phyloP scores from a whole-genome alignment of 2,888 invertebrate genomes.

The Piscicola geometra region DNA sequence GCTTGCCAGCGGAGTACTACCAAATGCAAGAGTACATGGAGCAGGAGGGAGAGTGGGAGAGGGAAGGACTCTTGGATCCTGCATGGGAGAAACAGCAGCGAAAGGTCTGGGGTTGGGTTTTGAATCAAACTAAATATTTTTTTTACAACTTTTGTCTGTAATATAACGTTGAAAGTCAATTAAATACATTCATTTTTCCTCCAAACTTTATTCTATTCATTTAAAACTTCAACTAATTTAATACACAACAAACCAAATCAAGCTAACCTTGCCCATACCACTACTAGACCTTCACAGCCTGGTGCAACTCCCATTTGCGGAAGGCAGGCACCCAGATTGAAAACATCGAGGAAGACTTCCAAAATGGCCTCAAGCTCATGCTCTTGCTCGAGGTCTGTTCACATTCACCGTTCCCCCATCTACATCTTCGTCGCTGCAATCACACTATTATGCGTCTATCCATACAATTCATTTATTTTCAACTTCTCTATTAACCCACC shows the following conservation, averaged over 20 bases:
- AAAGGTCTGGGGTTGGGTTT: constrained; percentile 73
- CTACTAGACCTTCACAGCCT: constrained; percentile 97
- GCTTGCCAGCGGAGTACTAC: constrained; percentile 32
- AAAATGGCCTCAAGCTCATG: constrained; percentile 98
- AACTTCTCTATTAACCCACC: constrained; percentile 62
- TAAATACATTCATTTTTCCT: not conserved
- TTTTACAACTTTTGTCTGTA: not conserved
- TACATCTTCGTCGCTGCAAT: no score
- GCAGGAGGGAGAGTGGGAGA: constrained; percentile 94
- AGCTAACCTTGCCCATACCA: not conserved
- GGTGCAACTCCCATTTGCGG: constrained; percentile 99
- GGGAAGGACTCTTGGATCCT: constrained; percentile 97
- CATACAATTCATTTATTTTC: constrained; percentile 99
- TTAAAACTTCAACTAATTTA: not conserved
- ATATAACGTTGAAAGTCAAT: not conserved
- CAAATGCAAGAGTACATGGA: constrained; percentile 36
- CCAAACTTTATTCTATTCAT: not conserved
- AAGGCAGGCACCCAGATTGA: constrained; percentile 98
- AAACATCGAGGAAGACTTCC: constrained; percentile 98
- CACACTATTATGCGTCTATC: constrained; percentile 97
- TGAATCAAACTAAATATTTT: no score
- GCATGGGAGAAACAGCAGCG: constrained; percentile 99
- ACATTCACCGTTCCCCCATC: no score
- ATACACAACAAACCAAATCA: not conserved
- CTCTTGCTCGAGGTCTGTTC: constrained; percentile 77